Evolutionary conservation across 2,797 vertebrate genomes (phyloP).

Genomic region (Semotilus atromaculatus): DNA sequence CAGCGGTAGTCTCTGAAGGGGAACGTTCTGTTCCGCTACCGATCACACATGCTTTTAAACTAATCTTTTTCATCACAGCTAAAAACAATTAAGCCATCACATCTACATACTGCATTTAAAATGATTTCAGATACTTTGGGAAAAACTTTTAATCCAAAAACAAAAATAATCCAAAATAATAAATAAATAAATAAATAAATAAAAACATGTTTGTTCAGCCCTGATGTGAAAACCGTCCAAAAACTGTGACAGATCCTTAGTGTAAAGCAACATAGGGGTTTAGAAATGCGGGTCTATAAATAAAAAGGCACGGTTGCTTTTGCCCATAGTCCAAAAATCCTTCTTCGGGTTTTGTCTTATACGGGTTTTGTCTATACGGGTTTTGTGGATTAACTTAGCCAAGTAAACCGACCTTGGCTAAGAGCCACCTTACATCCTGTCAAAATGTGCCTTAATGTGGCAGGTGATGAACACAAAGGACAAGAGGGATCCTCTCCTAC

Average conservation of each 20-base stretch:
- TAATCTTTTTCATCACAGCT: background rate
- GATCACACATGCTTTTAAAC: background rate
- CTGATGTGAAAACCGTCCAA: background rate
- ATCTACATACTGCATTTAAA: background rate
- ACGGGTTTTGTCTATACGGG: no score
- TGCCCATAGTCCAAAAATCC: slow-evolving; percentile 37
- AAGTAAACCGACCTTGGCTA: no score
- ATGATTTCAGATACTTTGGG: background rate
- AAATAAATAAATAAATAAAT: background rate
- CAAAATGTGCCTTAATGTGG: no score
- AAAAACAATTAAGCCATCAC: background rate
- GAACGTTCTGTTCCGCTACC: background rate
- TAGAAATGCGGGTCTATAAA: slow-evolving; percentile 48
- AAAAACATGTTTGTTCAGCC: background rate
- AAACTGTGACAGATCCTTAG: slow-evolving; percentile 11
- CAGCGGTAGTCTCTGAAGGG: no score
- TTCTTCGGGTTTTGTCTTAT: no score
- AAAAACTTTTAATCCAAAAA: background rate
- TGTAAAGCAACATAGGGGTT: slow-evolving; percentile 34
- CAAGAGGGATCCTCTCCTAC: no score
- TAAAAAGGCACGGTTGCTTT: slow-evolving; percentile 45
- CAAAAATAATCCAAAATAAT: background rate
- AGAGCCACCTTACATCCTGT: no score
- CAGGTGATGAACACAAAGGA: no score
- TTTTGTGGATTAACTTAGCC: no score